Base-by-base conservation (phyloP, 1,140 invertebrate species). In the Triops cancriformis region DNA sequence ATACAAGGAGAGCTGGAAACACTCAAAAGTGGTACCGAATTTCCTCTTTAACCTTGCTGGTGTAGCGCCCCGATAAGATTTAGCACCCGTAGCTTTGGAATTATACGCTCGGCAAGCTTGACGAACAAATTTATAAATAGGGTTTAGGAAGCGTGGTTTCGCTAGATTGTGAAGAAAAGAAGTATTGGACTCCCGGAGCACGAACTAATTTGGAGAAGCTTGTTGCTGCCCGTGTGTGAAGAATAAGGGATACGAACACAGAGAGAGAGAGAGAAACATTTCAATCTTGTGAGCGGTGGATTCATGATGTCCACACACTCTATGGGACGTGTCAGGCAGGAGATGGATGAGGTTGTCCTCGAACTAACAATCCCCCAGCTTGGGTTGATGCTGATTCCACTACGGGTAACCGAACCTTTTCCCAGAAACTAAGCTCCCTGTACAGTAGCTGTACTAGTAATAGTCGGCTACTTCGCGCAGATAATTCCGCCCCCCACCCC, bases 231-330 rank as follows among this genome's bases (percentile, higher is more conserved):
- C 31, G 51, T 18, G 51, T 64, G 18, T 64, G 23, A 64, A 23
- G 51, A 37, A 37, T 37, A 37, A 37, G 2, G 2, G 31, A 37
- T 37, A 37, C 31, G 14, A 64, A 64, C 23, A 64, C 51, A 23
- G 51, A 23, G 23, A 23, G 51, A 23, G 51, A 23, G 23, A 23
- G 51, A 23, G 14, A 23, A 23, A 64, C 51, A 64, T 64, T 64
- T 64, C 51, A 64, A 64, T 64, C 51, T 64, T 64, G 31, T 23
- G 51, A 64, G 51, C 51, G 51, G 51, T 64, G 23, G 51, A 64
- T 64, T 64, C 51, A 64, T n/a, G 51, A 64, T 64, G 51, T 64
- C 51, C 51, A 64, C 51, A 64, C 51, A 64, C 23, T 64, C 51
- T 64, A 64, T 64, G 51, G n/a, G 51, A 64, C 51, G 51, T 64